Conservation (phyloP, 1,140 invertebrate genomes). For the Dufourea novaeangliae region DNA sequence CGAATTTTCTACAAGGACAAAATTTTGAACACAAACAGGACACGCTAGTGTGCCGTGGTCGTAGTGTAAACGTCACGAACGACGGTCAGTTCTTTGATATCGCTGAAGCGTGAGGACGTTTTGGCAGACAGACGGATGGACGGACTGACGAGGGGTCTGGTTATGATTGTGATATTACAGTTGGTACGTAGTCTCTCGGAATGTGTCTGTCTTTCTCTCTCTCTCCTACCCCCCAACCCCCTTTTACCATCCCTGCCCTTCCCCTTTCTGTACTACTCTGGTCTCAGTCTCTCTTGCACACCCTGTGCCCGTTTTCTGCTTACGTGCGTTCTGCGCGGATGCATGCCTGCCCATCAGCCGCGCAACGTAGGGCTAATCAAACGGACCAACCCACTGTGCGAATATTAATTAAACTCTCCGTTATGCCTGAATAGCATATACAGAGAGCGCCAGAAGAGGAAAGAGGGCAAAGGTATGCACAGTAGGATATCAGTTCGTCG, state of each 20-base stretch:
- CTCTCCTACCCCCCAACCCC: neutral
- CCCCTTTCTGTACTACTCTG: slow-evolving; percentile 12
- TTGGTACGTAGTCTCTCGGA: slow-evolving; percentile 75
- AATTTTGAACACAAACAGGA: slow-evolving; percentile 50
- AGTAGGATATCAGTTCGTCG: slow-evolving; percentile 44
- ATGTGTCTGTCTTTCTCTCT: slow-evolving; percentile 59
- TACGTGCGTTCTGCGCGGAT: slow-evolving; percentile 68
- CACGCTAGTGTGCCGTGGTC: slow-evolving; percentile 49
- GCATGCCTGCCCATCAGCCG: slow-evolving; percentile 74
- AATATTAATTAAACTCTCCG: slow-evolving; percentile 78
- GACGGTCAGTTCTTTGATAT: slow-evolving; percentile 75
- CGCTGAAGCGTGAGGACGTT: slow-evolving; percentile 77
- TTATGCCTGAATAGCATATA: slow-evolving; percentile 72
- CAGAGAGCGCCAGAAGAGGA: slow-evolving; percentile 57
- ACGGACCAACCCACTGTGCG: slow-evolving; percentile 74
- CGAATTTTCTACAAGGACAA: slow-evolving; percentile 29
- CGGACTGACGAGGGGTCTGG: slow-evolving; percentile 71
- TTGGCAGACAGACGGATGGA: slow-evolving; percentile 69
- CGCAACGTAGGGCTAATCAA: slow-evolving; percentile 76
- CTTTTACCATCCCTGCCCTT: too few species aligned
- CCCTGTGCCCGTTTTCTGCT: slow-evolving; percentile 33
- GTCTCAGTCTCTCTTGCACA: slow-evolving; percentile 13
- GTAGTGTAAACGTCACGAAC: slow-evolving; percentile 66
- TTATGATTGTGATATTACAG: slow-evolving; percentile 80
- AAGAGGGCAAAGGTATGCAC: slow-evolving; percentile 38